Conservation (phyloP, 2,797 vertebrate genomes). For the Myotis myotis region DNA sequence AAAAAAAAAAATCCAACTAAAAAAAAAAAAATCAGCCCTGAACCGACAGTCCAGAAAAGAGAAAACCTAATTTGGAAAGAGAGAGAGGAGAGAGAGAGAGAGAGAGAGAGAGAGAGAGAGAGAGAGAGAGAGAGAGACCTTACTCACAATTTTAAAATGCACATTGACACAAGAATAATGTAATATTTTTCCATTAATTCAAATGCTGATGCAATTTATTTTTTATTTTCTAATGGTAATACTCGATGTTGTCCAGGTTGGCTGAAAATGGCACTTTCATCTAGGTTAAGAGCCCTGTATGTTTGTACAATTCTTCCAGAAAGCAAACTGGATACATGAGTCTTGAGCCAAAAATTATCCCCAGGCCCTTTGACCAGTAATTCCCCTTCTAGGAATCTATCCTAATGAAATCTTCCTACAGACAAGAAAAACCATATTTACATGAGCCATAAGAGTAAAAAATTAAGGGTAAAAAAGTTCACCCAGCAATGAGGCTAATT, state of each 20-base stretch:
- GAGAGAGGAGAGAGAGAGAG: neutral
- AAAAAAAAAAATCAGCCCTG: slow-evolving; percentile 48
- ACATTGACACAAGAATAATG: slow-evolving; percentile 55
- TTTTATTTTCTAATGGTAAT: slow-evolving; percentile 46
- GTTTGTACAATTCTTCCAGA: slow-evolving; percentile 52
- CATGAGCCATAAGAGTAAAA: neutral
- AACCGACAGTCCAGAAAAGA: slow-evolving; percentile 50
- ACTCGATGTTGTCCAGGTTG: neutral
- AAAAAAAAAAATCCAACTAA: slow-evolving; percentile 33
- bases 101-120: neutral
- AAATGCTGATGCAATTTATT: neutral
- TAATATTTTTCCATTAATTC: slow-evolving; percentile 40
- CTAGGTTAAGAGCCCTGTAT: slow-evolving; percentile 15
- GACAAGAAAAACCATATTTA: slow-evolving; percentile 22
- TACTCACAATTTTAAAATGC: neutral
- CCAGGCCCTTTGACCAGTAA: slow-evolving; percentile 55
- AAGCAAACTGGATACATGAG: slow-evolving; percentile 48
- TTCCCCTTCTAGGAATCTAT: slow-evolving; percentile 74
- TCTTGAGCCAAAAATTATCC: slow-evolving; percentile 63
- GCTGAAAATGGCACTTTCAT: slow-evolving; percentile 16
- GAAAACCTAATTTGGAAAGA: neutral
- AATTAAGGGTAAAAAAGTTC: neutral
- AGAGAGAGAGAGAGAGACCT: neutral
- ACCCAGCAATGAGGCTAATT: slow-evolving; percentile 29
- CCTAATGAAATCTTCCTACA: slow-evolving; percentile 57